A percentile compares a stretch with the other conserved stretches of the same genome.
Conservation (phyloP, 2,113 vertebrate genomes). For the Melanocharis versteri region DNA sequence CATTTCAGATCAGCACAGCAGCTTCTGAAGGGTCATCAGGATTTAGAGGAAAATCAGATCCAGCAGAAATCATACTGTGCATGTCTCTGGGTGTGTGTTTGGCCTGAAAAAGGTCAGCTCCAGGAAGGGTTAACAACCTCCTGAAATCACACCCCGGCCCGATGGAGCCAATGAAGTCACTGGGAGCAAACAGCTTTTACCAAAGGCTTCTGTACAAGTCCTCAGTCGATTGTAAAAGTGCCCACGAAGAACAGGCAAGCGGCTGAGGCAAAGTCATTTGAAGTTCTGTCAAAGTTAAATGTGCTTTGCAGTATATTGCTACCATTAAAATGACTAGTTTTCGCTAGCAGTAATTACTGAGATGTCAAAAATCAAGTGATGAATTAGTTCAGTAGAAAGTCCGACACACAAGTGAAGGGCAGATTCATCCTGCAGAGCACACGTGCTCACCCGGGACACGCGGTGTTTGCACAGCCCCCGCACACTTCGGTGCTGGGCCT, state of each 20-base stretch:
- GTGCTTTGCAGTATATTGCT: background rate
- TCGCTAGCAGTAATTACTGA: constrained; percentile 20
- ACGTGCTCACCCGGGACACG: fast-evolving
- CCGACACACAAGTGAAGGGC: background rate
- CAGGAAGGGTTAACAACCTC: background rate
- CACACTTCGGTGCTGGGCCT: fast-evolving
- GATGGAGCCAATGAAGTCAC: background rate
- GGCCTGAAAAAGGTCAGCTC: background rate
- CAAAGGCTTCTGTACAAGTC: background rate
- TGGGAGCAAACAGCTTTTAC: background rate
- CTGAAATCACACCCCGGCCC: background rate
- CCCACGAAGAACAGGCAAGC: background rate
- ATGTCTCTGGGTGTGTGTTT: fast-evolving
- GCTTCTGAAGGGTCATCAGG: background rate
- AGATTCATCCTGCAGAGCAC: background rate
- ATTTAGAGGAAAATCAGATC: background rate
- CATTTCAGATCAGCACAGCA: background rate
- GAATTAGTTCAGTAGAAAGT: background rate
- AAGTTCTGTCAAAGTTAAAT: constrained; percentile 3
- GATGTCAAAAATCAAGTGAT: constrained; percentile 26
- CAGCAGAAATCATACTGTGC: background rate
- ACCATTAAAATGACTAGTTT: background rate
- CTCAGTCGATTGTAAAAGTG: background rate
- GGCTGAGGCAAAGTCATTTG: background rate
- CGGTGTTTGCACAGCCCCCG: background rate